Evolutionary conservation across 2,888 invertebrate genomes (phyloP), one percentile per base, ranked within the genome.

Genomic region (Acholoe squamosa): DNA sequence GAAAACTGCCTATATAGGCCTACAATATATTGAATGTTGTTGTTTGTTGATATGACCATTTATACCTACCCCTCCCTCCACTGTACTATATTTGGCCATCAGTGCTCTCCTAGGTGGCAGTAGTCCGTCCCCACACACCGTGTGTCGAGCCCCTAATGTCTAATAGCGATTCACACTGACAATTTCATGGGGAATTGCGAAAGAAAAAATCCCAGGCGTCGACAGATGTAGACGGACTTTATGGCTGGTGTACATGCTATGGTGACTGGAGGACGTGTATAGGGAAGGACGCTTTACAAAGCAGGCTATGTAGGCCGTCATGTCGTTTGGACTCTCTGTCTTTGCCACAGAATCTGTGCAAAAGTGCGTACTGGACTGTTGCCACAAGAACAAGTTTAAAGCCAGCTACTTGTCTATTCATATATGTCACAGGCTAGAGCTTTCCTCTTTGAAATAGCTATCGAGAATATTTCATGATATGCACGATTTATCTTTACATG

Each of bases 181-280:
- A 80, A 80, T 80, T 80, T 80, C 80, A 43, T 80, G 43, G 80
- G 80, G 22, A 80, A 80, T 33, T 43, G 25, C 61, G 61, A 25
- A 71, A 16, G 71, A 28, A 71, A 71, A 80, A 80, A 33, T 16
- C 0, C 31, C 76, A 61, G 71, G 71, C 71, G 25, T 14, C 28
- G 80, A 80, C 80, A 80, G 80, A 80, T 80, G 80, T 80, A 80
- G 16, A 10, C 16, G 43, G n/a, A n/a, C 19, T 80, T 80, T 80
- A 80, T 80, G 80, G n/a, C 80, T 1, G 43, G 34, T 34, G 0
- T 43, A 80, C 80, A 80, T 80, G 80, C 80, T 43, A 80, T 16
- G 34, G 43, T 25, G 7, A 43, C 22, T 80, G 19, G n/a, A 61
- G 61, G 61, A 3, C 19, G 61, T 19, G 7, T 61, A 61, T n/a